Conservation (phyloP, 2,797 vertebrate genomes). For the Pogoniulus pusillus region DNA sequence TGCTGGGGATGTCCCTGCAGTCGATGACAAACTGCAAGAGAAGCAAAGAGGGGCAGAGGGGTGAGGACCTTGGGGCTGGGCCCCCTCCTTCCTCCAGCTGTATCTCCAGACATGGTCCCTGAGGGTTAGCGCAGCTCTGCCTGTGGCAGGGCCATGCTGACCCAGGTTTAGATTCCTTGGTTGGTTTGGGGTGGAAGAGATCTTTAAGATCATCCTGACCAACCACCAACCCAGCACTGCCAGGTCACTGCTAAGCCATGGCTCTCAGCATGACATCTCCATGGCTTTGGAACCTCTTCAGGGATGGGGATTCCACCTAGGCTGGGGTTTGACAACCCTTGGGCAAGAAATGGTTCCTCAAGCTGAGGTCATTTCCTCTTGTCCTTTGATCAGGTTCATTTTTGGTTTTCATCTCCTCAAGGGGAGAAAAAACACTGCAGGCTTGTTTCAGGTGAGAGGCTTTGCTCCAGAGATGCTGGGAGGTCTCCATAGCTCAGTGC, state of each 20-base stretch:
- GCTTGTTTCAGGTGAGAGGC: not conserved
- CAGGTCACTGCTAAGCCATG: too few relatives aligned
- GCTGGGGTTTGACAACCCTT: too few relatives aligned
- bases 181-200: too few relatives aligned
- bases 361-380: too few relatives aligned
- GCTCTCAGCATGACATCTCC: too few relatives aligned
- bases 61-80: not conserved
- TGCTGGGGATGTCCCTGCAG: slow-evolving; percentile 62
- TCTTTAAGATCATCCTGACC: too few relatives aligned
- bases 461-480: not conserved
- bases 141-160: not conserved
- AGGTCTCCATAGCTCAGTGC: not conserved
- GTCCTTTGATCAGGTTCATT: not conserved
- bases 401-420: not conserved
- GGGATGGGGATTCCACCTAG: too few relatives aligned
- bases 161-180: too few relatives aligned
- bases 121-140: not conserved
- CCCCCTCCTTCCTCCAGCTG: not conserved
- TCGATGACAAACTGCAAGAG: slow-evolving; percentile 69
- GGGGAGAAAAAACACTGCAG: not conserved
- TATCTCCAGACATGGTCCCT: rapidly evolving
- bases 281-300: too few relatives aligned
- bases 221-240: too few relatives aligned
- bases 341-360: too few relatives aligned
- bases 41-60: not conserved